phyloP scores from a whole-genome alignment of 2,113 vertebrate genomes.

The Oryzias melastigma region DNA sequence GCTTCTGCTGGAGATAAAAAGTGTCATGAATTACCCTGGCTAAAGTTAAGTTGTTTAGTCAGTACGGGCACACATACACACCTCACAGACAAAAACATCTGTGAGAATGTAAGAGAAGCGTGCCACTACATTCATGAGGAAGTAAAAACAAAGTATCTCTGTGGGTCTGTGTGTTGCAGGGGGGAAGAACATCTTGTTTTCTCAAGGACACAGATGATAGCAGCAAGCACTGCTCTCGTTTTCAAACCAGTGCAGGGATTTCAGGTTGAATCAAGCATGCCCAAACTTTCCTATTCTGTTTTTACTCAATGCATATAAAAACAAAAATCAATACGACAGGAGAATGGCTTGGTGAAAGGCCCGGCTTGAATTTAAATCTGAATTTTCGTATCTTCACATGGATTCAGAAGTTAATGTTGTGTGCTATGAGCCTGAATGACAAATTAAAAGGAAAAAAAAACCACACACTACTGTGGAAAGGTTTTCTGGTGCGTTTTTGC shows the following conservation, averaged over 20 bases:
- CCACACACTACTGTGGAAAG: neutral
- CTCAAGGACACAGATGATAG: slow-evolving; percentile 63
- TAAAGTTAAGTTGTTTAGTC: slow-evolving; percentile 15
- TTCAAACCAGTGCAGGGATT: slow-evolving; percentile 53
- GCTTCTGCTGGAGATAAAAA: slow-evolving; percentile 1
- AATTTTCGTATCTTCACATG: slow-evolving; percentile 30
- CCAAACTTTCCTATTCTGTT: slow-evolving; percentile 60
- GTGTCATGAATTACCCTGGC: neutral
- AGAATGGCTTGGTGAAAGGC: slow-evolving; percentile 34
- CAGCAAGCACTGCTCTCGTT: slow-evolving; percentile 50
- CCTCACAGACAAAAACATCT: slow-evolving; percentile 15
- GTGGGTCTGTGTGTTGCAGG: slow-evolving; percentile 31
- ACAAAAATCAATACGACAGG: slow-evolving; percentile 69
- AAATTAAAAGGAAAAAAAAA: neutral
- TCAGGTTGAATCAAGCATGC: slow-evolving; percentile 37
- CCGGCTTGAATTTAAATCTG: slow-evolving; percentile 51
- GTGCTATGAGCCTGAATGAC: neutral
- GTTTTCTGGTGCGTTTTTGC: neutral
- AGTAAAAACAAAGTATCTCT: slow-evolving; percentile 60
- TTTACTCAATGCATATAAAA: slow-evolving; percentile 65
- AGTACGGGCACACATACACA: neutral
- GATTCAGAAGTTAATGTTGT: slow-evolving; percentile 51
- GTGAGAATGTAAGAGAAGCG: slow-evolving; percentile 30
- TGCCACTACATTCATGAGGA: slow-evolving; percentile 37
- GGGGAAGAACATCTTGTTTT: slow-evolving; percentile 49